phyloP scores from a whole-genome alignment of 2,888 invertebrate species.

The Dendrolimus houi region DNA sequence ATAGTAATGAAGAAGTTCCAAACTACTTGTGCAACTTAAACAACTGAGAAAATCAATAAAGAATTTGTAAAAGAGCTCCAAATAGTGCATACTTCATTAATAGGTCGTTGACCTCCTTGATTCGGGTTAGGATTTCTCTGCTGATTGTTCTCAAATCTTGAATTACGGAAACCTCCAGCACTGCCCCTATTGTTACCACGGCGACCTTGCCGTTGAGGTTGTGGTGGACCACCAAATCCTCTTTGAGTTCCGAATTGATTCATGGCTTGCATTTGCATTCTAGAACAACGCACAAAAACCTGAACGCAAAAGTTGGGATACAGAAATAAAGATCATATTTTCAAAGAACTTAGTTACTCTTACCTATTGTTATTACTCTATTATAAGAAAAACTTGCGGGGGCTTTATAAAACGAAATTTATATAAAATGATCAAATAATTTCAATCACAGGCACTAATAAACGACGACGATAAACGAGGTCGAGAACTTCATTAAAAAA shows the following conservation, averaged over 20 bases:
- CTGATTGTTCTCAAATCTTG: constrained; percentile 54
- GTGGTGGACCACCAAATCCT: constrained; percentile 68
- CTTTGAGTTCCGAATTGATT: constrained; percentile 59
- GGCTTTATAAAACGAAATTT: too few species aligned
- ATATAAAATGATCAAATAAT: too few species aligned
- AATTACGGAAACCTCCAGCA: constrained; percentile 57
- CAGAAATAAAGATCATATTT: too few species aligned
- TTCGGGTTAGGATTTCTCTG: constrained; percentile 42
- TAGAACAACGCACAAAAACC: constrained; percentile 14
- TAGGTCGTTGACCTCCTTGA: constrained; percentile 64
- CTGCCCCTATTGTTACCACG: constrained; percentile 51
- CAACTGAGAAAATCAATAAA: too few species aligned
- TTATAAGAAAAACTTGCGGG: too few species aligned
- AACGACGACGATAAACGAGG: too few species aligned
- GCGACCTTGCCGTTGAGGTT: constrained; percentile 62
- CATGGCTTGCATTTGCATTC: constrained; percentile 64
- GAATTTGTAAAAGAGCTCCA: background rate
- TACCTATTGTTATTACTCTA: too few species aligned
- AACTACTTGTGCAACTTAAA: too few species aligned
- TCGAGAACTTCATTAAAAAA: too few species aligned
- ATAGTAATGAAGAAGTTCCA: too few species aligned
- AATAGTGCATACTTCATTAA: constrained; percentile 38
- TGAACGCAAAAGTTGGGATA: background rate
- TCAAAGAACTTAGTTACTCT: too few species aligned
- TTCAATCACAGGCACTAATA: too few species aligned